Evolutionary conservation across 92 coral and sea anemone species (phyloP).

Genomic region (Palythoa grandis): DNA sequence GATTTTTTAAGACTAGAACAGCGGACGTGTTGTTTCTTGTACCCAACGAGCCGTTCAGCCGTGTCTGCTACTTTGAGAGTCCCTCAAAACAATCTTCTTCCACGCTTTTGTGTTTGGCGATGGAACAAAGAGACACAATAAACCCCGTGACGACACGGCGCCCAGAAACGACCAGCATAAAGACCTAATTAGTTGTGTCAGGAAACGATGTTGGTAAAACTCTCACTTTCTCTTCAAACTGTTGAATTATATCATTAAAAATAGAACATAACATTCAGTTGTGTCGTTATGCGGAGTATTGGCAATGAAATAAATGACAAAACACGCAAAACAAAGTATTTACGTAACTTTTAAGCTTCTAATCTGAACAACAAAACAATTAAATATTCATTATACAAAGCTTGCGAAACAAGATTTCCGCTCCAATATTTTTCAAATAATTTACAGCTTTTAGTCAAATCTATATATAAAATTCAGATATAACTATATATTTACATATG

Average conservation of each 20-base stretch:
- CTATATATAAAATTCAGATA: slow-evolving; percentile 7
- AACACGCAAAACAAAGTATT: slow-evolving; percentile 9
- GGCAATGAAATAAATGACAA: not conserved
- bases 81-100: slow-evolving; percentile 2
- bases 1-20: not conserved
- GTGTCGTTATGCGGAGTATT: not conserved
- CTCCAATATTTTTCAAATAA: slow-evolving; percentile 7
- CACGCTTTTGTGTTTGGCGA: not conserved
- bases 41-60: not conserved
- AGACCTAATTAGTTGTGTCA: slow-evolving; percentile 36
- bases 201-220: slow-evolving; percentile 20
- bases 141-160: slow-evolving; percentile 35
- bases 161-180: slow-evolving; percentile 19
- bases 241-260: not conserved
- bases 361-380: slow-evolving; percentile 39
- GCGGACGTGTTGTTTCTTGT: slow-evolving; percentile 33
- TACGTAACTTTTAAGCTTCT: slow-evolving; percentile 27
- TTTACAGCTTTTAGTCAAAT: slow-evolving; percentile 14
- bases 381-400: slow-evolving; percentile 46
- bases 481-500: slow-evolving; percentile 23
- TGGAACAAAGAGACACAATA: not conserved
- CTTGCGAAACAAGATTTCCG: slow-evolving; percentile 42
- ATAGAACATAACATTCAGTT: not conserved
- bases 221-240: not conserved
- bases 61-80: slow-evolving; percentile 14